Conservation (phyloP, 1,140 invertebrate species). For the Nomia melanderi region DNA sequence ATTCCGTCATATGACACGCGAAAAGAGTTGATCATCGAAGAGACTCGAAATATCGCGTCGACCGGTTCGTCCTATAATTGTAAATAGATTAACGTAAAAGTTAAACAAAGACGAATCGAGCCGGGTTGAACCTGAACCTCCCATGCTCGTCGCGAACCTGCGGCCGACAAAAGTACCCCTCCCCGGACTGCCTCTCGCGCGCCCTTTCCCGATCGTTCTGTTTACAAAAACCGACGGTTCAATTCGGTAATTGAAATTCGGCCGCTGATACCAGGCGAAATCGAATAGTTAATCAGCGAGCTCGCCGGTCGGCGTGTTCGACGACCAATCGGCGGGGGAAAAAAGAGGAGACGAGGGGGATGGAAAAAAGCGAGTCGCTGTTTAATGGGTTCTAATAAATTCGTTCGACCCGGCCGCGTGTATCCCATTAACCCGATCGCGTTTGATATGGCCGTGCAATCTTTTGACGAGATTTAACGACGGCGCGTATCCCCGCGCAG, state of each 20-base stretch:
- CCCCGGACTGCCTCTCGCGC: neutral
- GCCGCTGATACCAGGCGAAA: constrained; percentile 34
- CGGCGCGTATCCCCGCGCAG: too few relatives aligned
- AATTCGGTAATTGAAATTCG: constrained; percentile 48
- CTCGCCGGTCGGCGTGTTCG: constrained; percentile 13
- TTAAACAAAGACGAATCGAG: constrained; percentile 30
- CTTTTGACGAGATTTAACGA: neutral
- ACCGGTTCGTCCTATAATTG: constrained; percentile 22
- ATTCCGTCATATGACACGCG: too few relatives aligned
- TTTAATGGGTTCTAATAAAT: constrained; percentile 41
- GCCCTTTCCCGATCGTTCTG: constrained; percentile 5
- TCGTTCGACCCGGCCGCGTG: neutral
- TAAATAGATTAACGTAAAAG: constrained; percentile 40
- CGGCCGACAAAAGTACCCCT: constrained; percentile 34
- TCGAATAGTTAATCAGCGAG: constrained; percentile 43
- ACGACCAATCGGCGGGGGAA: neutral
- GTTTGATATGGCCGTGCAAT: constrained; percentile 8
- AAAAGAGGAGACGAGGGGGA: neutral
- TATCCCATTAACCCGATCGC: constrained; percentile 29
- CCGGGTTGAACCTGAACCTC: neutral
- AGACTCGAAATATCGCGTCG: neutral
- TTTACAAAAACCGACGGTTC: constrained; percentile 45
- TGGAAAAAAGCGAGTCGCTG: neutral
- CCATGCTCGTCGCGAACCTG: constrained; percentile 29
- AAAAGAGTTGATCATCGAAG: too few relatives aligned